These are phyloP conservation scores for Cosmorhoe ocellata DNA, from an alignment of 2,888 invertebrate genomes.

Conservation along the genomic window DNA sequence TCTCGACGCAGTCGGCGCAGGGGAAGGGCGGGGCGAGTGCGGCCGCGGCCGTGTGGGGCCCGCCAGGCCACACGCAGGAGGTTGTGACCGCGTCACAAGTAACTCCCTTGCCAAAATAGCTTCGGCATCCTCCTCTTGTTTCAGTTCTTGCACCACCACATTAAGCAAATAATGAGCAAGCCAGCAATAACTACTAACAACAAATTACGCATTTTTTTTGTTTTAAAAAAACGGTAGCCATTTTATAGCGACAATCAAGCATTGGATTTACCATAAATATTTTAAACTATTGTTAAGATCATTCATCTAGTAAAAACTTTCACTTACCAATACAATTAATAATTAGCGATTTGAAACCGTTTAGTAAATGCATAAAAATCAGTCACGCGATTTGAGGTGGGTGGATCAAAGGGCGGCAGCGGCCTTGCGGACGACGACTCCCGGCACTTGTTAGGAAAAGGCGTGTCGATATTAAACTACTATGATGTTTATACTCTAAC, in stretches of 20 bases:
- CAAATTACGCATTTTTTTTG: neutral
- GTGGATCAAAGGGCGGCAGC: constrained; percentile 82
- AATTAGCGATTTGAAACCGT: constrained; percentile 36
- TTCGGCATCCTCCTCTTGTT: constrained; percentile 56
- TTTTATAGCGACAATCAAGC: constrained; percentile 16
- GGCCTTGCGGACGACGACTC: constrained; percentile 79
- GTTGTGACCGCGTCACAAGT: constrained; percentile 83
- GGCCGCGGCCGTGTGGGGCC: constrained; percentile 83
- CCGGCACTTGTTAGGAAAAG: constrained; percentile 82
- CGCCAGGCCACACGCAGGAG: constrained; percentile 82
- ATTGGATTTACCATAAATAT: neutral
- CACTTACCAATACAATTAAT: constrained; percentile 36
- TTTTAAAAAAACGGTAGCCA: constrained; percentile 23
- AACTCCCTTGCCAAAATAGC: constrained; percentile 80
- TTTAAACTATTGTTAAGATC: neutral
- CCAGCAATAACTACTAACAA: neutral
- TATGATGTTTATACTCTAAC: constrained; percentile 48
- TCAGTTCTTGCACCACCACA: neutral
- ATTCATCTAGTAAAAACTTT: neutral
- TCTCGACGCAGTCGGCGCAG: constrained; percentile 76
- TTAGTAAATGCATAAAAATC: constrained; percentile 66
- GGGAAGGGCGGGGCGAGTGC: constrained; percentile 82
- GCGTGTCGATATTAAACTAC: constrained; percentile 78
- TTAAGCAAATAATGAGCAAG: neutral
- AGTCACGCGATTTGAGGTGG: constrained; percentile 80